Evolutionary conservation across 2,888 invertebrate genomes (phyloP).

Genomic region (Volucella zonaria): DNA sequence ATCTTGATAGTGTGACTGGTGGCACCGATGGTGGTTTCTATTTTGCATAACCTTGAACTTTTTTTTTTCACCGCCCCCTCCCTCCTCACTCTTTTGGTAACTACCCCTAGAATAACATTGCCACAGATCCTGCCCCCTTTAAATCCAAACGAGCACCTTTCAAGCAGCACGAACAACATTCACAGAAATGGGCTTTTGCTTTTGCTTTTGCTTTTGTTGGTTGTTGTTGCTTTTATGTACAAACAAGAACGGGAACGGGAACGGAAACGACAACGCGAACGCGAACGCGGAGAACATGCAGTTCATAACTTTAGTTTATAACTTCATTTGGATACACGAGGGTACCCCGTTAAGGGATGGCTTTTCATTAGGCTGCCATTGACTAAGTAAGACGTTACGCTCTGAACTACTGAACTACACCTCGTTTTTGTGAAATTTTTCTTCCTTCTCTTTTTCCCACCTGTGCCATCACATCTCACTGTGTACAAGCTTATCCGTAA

Average conservation of each 20-base stretch:
- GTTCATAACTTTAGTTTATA: slow-evolving; percentile 52
- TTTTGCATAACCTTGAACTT: slow-evolving; percentile 71
- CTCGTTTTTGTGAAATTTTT: slow-evolving; percentile 28
- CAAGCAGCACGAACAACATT: not conserved
- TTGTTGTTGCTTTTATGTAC: no score
- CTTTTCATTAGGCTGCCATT: slow-evolving; percentile 61
- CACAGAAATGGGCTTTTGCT: not conserved
- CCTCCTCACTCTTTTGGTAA: no score
- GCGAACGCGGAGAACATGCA: slow-evolving; percentile 1
- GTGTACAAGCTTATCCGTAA: not conserved
- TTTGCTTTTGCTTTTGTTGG: not conserved
- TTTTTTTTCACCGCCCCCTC: slow-evolving; percentile 1
- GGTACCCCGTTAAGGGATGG: slow-evolving; percentile 39
- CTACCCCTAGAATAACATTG: slow-evolving; percentile 43
- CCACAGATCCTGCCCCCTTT: not conserved
- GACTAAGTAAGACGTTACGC: slow-evolving; percentile 62
- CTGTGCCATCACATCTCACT: no score
- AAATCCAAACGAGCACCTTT: not conserved
- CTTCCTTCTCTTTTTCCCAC: no score
- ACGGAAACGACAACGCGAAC: not conserved
- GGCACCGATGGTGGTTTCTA: slow-evolving; percentile 3
- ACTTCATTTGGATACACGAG: slow-evolving; percentile 45
- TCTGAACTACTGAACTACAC: not conserved
- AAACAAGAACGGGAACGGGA: not conserved
- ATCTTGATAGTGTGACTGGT: no score